These are phyloP conservation scores for Meleagris gallopavo DNA, from an alignment of 2,113 vertebrate species.

Conservation along the genomic window DNA sequence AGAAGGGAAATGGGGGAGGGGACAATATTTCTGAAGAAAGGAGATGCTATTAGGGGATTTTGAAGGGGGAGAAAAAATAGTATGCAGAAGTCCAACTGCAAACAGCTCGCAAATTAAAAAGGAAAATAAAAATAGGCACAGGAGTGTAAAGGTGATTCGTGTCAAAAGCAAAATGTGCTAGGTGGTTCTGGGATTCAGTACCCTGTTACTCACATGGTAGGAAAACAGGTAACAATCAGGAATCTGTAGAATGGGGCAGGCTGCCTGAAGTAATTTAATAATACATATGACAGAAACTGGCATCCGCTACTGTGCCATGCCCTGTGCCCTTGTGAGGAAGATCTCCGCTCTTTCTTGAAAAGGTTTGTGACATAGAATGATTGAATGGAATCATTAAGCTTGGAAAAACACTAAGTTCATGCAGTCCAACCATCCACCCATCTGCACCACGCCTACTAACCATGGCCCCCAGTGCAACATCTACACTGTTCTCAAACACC, in stretches of 20 bases:
- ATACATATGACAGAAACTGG: neutral
- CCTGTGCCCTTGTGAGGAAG: neutral
- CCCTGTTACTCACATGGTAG: fast-evolving
- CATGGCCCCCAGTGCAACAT: no score
- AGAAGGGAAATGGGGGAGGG: conserved; percentile 3
- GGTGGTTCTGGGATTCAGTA: neutral
- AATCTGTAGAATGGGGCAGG: neutral
- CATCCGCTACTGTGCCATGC: neutral
- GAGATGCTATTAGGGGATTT: neutral
- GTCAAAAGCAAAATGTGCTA: neutral
- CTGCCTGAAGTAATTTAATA: neutral
- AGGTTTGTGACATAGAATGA: neutral
- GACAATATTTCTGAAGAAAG: neutral
- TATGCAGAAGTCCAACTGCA: neutral
- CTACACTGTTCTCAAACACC: no score
- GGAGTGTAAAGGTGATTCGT: neutral
- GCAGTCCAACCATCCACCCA: no score
- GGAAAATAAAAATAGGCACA: neutral
- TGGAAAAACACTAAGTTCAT: no score
- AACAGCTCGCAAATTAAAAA: neutral
- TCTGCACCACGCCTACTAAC: no score
- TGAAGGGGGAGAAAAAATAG: neutral
- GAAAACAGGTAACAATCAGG: neutral
- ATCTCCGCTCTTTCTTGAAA: neutral
- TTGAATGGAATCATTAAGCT: no score